Evolutionary conservation across 2,113 vertebrate genomes (phyloP), one percentile per base, ranked within the genome.

Genomic region (Micromys minutus): DNA sequence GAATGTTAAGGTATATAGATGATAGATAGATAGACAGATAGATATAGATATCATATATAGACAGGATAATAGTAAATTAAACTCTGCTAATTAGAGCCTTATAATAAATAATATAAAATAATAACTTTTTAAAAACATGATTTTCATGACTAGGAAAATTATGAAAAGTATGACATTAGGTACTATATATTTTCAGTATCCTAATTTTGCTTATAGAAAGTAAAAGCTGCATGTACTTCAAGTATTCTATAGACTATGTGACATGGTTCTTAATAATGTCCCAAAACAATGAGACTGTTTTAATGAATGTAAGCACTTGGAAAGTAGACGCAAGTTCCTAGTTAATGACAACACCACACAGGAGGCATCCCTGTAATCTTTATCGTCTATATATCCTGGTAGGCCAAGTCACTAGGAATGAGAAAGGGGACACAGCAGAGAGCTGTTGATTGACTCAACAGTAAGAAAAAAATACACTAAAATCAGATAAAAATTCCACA

Each of bases 21-120:
- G 22, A 61, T 61, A 57, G 2, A 57, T 19, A 57, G 3, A 57
- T 19, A 57, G 3, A 57, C 21, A 57, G 2, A 57, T 57, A 59
- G n/a, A n/a, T 22, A 59, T 61, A 63, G 3, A 29, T 63, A 29
- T 63, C 24, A 63, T 34, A 89, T 74, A 45, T 76, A 65, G 16
- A 12, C 47, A 86, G 69, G 65, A 81, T 17, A 34, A 71, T 75
- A 93, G 34, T 71, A 34, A 91, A 77, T 91, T 93, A 67, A 89
- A 85, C 39, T 57, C 34, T 88, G 21, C 47, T 67, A 67, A 93
- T 89, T 36, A 83, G 3, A 12, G 42, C 13, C 13, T 45, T 77
- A 24, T 94, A 67, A 31, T 7, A 92, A 94, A 76, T 45, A 94
- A 36, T 50, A 69, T 63, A 90, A 83, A 77, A 72, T 36, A 34